Conservation (phyloP, 92 coral and sea anemone species). For the Palythoa grandiflora region DNA sequence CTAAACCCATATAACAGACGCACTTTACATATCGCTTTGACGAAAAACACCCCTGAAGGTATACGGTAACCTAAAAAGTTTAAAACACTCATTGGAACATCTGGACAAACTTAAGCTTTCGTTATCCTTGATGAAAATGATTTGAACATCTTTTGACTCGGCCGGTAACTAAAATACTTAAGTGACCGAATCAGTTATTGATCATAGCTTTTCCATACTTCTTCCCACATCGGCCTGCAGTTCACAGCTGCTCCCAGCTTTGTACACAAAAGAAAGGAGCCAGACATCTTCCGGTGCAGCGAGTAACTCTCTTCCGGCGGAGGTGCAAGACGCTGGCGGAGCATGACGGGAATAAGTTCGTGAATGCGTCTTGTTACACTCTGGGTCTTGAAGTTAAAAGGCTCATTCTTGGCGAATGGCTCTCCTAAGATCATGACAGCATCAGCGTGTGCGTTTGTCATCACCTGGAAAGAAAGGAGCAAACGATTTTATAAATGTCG, state of each 20-base stretch:
- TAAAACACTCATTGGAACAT: too few relatives aligned
- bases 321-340: constrained; percentile 97
- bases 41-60: too few relatives aligned
- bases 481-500: not conserved
- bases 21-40: too few relatives aligned
- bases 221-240: constrained; percentile 90
- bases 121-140: too few relatives aligned
- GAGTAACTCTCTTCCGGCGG: constrained; percentile 99
- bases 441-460: constrained; percentile 95
- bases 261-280: constrained; percentile 91
- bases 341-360: constrained; percentile 93
- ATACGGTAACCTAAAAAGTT: too few relatives aligned
- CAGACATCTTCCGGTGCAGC: constrained; percentile 97
- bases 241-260: constrained; percentile 87
- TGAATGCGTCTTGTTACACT: constrained; percentile 92
- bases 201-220: constrained; percentile 80
- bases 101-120: too few relatives aligned
- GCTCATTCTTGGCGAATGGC: constrained; percentile 77
- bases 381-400: constrained; percentile 87
- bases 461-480: constrained; percentile 63
- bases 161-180: not conserved
- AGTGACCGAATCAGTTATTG: not conserved
- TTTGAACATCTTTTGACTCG: not conserved
- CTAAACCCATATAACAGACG: too few relatives aligned
- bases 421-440: constrained; percentile 99